phyloP scores from a whole-genome alignment of 2,888 invertebrate genomes.

The Hydroisotoma schaefferi region DNA sequence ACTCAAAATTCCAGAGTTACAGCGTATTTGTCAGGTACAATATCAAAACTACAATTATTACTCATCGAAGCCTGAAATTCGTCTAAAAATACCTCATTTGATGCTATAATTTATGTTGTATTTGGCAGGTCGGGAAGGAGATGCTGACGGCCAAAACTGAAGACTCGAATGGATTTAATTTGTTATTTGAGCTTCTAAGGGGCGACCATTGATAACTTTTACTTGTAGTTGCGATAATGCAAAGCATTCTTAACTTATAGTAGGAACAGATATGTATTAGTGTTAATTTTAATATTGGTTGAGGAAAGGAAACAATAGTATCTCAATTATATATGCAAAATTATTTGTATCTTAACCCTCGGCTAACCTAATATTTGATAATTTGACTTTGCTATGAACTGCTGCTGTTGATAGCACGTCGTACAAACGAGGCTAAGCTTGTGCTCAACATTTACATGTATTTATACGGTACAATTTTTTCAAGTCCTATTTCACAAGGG shows the following conservation, averaged over 20 bases:
- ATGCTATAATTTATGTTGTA: too few species aligned
- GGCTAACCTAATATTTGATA: background rate
- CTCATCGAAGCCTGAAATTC: background rate
- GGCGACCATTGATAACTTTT: conserved; percentile 72
- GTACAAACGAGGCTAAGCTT: background rate
- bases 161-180: conserved; percentile 83
- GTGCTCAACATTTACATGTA: too few species aligned
- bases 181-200: conserved; percentile 89
- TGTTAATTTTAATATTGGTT: background rate
- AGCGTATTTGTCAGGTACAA: conserved; percentile 83
- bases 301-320: background rate
- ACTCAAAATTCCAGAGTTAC: conserved; percentile 87
- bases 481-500: background rate
- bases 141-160: conserved; percentile 81
- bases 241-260: background rate
- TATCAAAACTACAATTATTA: background rate
- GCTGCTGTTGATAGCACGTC: background rate
- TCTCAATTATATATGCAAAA: background rate
- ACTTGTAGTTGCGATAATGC: background rate
- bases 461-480: background rate
- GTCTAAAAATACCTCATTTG: too few species aligned
- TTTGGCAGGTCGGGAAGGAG: conserved; percentile 88
- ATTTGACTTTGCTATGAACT: background rate
- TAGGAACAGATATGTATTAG: background rate
- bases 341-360: background rate